Conservation (phyloP, 1,140 invertebrate genomes). For the Phocides pigmalion region DNA sequence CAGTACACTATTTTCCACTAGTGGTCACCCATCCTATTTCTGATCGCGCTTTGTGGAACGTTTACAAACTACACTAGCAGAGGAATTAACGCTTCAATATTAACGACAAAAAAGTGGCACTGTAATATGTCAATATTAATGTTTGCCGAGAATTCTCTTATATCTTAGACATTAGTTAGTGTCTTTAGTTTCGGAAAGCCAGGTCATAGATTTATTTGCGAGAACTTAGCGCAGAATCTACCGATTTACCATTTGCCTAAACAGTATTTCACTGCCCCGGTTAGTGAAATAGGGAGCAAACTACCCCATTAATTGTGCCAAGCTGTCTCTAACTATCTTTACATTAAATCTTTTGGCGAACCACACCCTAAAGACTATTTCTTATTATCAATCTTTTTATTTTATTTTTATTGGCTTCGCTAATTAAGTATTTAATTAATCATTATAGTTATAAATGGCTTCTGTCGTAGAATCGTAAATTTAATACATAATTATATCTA, state of each 20-base stretch:
- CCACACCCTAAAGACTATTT: not conserved
- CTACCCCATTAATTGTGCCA: conserved; percentile 9
- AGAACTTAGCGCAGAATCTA: conserved; percentile 10
- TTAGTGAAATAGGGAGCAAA: conserved; percentile 16
- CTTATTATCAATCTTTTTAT: not conserved
- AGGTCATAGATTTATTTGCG: conserved; percentile 16
- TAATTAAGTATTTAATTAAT: too few species aligned
- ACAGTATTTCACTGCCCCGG: conserved; percentile 19
- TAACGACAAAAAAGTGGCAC: too few species aligned
- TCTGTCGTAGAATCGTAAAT: too few species aligned
- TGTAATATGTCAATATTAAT: not conserved
- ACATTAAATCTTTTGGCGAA: conserved; percentile 2
- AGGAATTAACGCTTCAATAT: too few species aligned
- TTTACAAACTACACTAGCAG: too few species aligned
- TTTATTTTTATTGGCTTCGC: too few species aligned
- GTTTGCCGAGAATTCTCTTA: not conserved
- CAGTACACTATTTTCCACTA: too few species aligned
- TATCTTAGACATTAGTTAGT: not conserved
- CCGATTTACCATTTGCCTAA: conserved; percentile 17
- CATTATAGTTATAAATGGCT: too few species aligned
- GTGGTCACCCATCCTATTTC: too few species aligned
- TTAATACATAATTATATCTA: too few species aligned
- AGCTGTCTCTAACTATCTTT: conserved; percentile 19
- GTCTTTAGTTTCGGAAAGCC: not conserved
- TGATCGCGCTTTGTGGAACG: too few species aligned